Evolutionary conservation across 2,113 vertebrate species (phyloP).

Genomic region (Gobio gobio): DNA sequence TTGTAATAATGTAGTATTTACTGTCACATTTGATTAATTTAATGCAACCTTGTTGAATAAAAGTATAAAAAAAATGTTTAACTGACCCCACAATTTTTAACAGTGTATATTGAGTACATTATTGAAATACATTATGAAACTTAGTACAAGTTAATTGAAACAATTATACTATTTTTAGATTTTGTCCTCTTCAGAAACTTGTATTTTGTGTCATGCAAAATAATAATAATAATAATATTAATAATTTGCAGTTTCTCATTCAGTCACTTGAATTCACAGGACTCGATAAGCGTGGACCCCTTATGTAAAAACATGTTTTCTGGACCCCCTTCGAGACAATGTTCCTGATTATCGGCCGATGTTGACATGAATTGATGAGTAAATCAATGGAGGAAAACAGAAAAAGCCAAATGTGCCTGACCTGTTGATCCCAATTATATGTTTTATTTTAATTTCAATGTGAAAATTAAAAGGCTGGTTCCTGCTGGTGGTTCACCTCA

Average conservation of each 20-base stretch:
- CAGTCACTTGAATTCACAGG: neutral
- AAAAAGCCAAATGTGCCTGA: neutral
- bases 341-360: neutral
- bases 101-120: too few relatives aligned
- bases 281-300: neutral
- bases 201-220: neutral
- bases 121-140: too few relatives aligned
- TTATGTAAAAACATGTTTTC: slow-evolving; percentile 1
- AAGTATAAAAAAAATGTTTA: too few relatives aligned
- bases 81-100: too few relatives aligned
- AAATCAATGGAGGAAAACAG: neutral
- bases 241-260: neutral
- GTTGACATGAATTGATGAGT: neutral
- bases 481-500: too few relatives aligned
- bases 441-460: neutral
- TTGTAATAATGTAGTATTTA: too few relatives aligned
- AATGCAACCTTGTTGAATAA: too few relatives aligned
- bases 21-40: too few relatives aligned
- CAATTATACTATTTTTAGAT: too few relatives aligned
- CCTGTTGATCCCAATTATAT: neutral
- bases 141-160: too few relatives aligned
- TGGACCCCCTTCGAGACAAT: neutral
- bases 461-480: neutral
- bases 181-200: too few relatives aligned
- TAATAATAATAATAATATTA: too few relatives aligned